phyloP scores from a whole-genome alignment of 2,888 invertebrate species.

The Drosophila pseudotakahashii region DNA sequence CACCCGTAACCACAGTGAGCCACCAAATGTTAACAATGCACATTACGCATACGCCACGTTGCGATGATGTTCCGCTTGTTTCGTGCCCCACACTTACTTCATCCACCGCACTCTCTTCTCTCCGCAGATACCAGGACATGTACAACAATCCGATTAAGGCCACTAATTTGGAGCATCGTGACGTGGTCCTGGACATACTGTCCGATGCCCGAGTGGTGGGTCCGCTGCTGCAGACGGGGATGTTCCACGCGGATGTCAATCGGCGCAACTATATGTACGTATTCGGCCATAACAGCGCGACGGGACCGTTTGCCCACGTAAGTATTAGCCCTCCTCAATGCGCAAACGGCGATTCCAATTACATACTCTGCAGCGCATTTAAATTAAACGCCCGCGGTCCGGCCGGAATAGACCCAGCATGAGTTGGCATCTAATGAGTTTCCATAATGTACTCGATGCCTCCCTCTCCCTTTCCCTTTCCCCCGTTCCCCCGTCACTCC shows the following conservation, averaged over 20 bases:
- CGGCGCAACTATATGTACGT: conserved; percentile 94
- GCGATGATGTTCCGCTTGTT: conserved; percentile 29
- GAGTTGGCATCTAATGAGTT: conserved; percentile 66
- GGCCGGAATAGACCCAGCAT: conserved; percentile 42
- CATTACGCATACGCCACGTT: conserved; percentile 56
- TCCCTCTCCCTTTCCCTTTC: background rate
- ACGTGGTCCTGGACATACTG: conserved; percentile 93
- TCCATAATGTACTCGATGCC: conserved; percentile 45
- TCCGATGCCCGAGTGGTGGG: conserved; percentile 95
- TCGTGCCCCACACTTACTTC: background rate
- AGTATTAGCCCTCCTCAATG: conserved; percentile 82
- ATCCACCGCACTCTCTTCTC: conserved; percentile 6
- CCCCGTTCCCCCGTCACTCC: background rate
- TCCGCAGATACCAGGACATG: conserved; percentile 86
- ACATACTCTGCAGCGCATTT: conserved; percentile 49
- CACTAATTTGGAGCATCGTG: conserved; percentile 87
- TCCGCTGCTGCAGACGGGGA: conserved; percentile 90
- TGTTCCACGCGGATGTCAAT: conserved; percentile 91
- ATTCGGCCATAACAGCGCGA: conserved; percentile 92
- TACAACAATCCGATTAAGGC: conserved; percentile 86
- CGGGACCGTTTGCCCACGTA: conserved; percentile 91
- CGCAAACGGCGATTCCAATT: conserved; percentile 39
- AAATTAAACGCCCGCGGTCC: conserved; percentile 50
- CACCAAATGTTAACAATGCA: conserved; percentile 50
- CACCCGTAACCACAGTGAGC: conserved; percentile 26